These are phyloP conservation scores for Gymnocheta viridis DNA, from an alignment of 2,888 invertebrate species.

Conservation along the genomic window DNA sequence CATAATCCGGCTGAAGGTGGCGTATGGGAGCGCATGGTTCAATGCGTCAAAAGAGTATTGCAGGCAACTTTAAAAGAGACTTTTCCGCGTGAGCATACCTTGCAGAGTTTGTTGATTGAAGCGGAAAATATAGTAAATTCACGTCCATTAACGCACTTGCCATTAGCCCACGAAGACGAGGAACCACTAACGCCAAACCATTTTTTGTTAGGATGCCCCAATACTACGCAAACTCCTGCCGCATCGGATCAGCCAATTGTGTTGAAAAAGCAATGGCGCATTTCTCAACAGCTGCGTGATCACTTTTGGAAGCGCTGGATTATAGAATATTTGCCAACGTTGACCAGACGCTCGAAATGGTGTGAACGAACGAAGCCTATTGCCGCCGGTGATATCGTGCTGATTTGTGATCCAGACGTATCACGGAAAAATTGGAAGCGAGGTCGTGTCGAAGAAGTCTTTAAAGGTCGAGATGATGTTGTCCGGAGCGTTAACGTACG, in stretches of 20 bases:
- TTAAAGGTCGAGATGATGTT: slow-evolving; percentile 45
- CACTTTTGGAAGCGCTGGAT: too few species aligned
- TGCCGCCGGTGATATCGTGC: slow-evolving; percentile 57
- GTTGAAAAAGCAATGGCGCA: slow-evolving; percentile 18
- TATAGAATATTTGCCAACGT: slow-evolving; percentile 20
- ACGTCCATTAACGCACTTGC: too few species aligned
- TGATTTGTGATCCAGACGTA: slow-evolving; percentile 58
- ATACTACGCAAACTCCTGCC: too few species aligned
- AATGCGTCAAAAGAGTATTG: too few species aligned
- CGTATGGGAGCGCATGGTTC: not conserved
- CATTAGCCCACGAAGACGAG: too few species aligned
- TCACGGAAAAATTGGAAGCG: slow-evolving; percentile 58
- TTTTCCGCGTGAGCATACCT: not conserved
- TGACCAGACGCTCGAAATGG: slow-evolving; percentile 54
- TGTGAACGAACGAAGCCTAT: slow-evolving; percentile 49
- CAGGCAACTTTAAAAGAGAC: too few species aligned
- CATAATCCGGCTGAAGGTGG: too few species aligned
- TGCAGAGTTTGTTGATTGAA: slow-evolving; percentile 47
- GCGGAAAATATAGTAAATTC: slow-evolving; percentile 60
- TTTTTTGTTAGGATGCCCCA: slow-evolving; percentile 21
- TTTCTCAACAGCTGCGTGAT: too few species aligned
- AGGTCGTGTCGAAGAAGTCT: slow-evolving; percentile 51
- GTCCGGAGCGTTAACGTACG: slow-evolving; percentile 49
- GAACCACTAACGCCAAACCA: slow-evolving; percentile 43
- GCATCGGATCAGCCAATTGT: not conserved